Evolutionary conservation across 2,113 vertebrate species (phyloP).

Genomic region (Ammospiza nelsoni): DNA sequence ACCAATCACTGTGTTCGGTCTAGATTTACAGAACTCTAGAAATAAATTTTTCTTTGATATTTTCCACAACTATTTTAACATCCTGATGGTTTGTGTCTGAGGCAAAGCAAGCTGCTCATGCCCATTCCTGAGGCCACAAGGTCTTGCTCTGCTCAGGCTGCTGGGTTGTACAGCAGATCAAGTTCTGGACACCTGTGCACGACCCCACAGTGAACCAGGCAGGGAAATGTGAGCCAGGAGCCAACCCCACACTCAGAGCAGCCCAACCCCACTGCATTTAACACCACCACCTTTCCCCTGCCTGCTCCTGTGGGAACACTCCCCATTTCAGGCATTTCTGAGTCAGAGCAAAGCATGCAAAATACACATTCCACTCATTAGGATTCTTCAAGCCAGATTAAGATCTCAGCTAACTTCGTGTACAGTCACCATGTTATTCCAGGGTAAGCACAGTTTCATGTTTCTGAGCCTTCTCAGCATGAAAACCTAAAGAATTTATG

Average conservation of each 20-base stretch:
- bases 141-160: neutral
- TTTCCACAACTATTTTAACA: neutral
- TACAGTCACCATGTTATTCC: neutral
- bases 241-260: neutral
- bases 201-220: neutral
- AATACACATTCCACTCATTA: neutral
- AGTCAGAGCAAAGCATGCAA: neutral
- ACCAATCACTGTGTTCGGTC: neutral
- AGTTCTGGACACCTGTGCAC: accelerated
- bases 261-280: too few species aligned
- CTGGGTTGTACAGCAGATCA: neutral
- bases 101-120: neutral
- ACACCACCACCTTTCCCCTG: neutral
- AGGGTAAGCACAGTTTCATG: neutral
- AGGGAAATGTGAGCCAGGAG: accelerated
- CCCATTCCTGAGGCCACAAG: neutral
- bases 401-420: neutral
- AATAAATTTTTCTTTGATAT: neutral
- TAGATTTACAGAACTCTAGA: neutral
- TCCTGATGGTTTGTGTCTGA: accelerated
- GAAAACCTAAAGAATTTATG: neutral
- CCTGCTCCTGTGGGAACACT: neutral
- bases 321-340: neutral
- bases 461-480: neutral
- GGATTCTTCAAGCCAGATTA: neutral